Evolutionary conservation across 2,797 vertebrate genomes (phyloP).

Genomic region (Jordanella pulchra): DNA sequence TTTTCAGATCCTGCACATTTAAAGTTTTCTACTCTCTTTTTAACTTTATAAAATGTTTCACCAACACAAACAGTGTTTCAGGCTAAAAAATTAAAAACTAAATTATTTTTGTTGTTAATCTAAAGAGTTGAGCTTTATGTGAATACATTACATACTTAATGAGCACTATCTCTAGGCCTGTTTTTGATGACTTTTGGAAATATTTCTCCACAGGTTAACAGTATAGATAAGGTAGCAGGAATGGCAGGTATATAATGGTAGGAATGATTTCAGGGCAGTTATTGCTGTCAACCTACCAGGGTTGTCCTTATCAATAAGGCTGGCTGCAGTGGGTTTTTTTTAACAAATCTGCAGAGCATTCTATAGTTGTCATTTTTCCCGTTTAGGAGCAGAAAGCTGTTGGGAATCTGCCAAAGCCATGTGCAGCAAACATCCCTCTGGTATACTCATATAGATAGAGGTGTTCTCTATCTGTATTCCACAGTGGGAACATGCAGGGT

Average conservation of each 20-base stretch:
- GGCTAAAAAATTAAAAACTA: neutral
- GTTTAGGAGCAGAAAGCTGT: conserved; percentile 47
- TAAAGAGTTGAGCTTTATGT: conserved; percentile 1
- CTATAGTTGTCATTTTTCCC: conserved; percentile 66
- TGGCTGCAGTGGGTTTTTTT: conserved; percentile 58
- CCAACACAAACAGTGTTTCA: neutral
- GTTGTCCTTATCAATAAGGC: conserved; percentile 85
- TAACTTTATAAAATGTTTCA: too few species aligned
- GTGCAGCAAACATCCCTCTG: conserved; percentile 49
- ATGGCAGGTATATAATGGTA: conserved; percentile 72
- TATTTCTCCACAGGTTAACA: conserved; percentile 59
- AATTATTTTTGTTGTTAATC: neutral
- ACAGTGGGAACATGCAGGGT: conserved; percentile 49
- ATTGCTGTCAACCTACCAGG: conserved; percentile 85
- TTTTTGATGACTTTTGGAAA: conserved; percentile 10
- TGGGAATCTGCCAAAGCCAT: conserved; percentile 54
- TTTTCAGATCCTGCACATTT: neutral
- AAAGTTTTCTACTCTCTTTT: neutral
- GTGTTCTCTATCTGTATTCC: conserved; percentile 63
- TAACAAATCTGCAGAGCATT: neutral
- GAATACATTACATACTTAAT: neutral
- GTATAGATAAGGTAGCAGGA: conserved; percentile 66
- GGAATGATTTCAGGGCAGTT: conserved; percentile 83
- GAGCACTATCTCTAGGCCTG: neutral
- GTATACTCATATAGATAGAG: conserved; percentile 9